Percentiles rank a stretch among this genome's conserved stretches.
Evolutionary conservation across 1,140 invertebrate species (phyloP).

Genomic region (Steinernema feltiae): DNA sequence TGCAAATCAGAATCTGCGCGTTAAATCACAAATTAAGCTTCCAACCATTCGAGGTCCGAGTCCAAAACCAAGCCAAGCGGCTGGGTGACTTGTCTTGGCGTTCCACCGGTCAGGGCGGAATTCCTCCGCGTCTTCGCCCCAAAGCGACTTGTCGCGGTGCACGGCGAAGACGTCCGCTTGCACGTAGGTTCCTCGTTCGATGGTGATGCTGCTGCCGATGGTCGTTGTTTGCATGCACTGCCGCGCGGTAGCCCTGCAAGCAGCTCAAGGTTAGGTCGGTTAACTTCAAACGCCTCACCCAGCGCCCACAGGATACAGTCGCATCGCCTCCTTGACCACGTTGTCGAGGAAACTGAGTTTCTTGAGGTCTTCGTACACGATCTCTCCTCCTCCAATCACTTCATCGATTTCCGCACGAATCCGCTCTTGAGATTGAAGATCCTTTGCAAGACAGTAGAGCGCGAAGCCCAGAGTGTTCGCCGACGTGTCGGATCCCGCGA

Average conservation of each 20-base stretch:
- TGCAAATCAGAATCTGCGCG: too few species aligned
- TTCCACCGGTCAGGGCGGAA: slow-evolving; percentile 28
- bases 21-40: too few species aligned
- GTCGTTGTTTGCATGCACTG: slow-evolving; percentile 41
- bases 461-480: slow-evolving; percentile 67
- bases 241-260: slow-evolving; percentile 51
- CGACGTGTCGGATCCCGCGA: slow-evolving; percentile 69
- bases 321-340: slow-evolving; percentile 48
- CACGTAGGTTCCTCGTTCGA: slow-evolving; percentile 57
- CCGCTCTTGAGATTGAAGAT: slow-evolving; percentile 65
- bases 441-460: slow-evolving; percentile 67
- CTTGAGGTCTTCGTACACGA: slow-evolving; percentile 45
- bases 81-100: not conserved
- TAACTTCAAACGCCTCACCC: slow-evolving; percentile 19
- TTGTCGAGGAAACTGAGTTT: slow-evolving; percentile 48
- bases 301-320: slow-evolving; percentile 47
- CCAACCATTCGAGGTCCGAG: slow-evolving; percentile 23
- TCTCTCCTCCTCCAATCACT: slow-evolving; percentile 46
- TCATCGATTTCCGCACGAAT: slow-evolving; percentile 65
- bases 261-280: not conserved
- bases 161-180: slow-evolving; percentile 58
- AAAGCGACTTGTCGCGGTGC: slow-evolving; percentile 55
- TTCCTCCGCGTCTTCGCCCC: slow-evolving; percentile 44
- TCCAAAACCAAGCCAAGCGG: not conserved
- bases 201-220: slow-evolving; percentile 46